Conservation (phyloP, 2,888 invertebrate species). For the Pasiphila rectangulata region DNA sequence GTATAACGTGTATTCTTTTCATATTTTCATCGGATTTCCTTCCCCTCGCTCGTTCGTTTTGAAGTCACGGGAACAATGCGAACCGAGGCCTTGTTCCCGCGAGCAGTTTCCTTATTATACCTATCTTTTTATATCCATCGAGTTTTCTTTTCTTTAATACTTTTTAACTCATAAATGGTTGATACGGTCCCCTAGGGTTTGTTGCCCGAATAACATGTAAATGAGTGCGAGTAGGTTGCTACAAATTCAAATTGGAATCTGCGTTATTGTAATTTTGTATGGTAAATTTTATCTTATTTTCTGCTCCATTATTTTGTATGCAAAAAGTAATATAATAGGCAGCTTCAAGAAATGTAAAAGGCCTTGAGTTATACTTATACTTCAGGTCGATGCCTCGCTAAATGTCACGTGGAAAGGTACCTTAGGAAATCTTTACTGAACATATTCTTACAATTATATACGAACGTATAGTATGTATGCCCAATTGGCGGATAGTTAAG, state of each 20-base stretch:
- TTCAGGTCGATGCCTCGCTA: not conserved
- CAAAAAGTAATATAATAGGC: conserved; percentile 16
- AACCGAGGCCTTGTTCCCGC: conserved; percentile 73
- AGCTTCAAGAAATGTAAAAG: conserved; percentile 12
- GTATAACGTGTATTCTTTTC: conserved; percentile 79
- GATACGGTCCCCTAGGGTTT: conserved; percentile 78
- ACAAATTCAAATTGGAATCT: conserved; percentile 66
- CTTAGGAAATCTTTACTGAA: no score
- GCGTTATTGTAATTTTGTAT: conserved; percentile 51
- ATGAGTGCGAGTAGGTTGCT: conserved; percentile 60
- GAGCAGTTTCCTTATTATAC: conserved; percentile 75
- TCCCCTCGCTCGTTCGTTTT: conserved; percentile 78
- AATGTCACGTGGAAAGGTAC: not conserved
- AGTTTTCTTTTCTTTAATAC: conserved; percentile 79
- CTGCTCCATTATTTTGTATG: conserved; percentile 38
- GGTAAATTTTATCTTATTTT: conserved; percentile 37
- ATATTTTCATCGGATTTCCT: conserved; percentile 81
- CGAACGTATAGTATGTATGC: no score
- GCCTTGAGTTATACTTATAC: not conserved
- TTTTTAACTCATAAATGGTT: conserved; percentile 79
- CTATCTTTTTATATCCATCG: conserved; percentile 72
- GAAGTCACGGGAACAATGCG: conserved; percentile 78
- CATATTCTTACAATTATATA: no score
- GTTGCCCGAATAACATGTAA: conserved; percentile 79
- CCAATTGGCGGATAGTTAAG: no score